Percentiles rank a stretch among this genome's conserved stretches.
Conservation (phyloP, 1,140 invertebrate genomes). For the Penaeus chinensis region DNA sequence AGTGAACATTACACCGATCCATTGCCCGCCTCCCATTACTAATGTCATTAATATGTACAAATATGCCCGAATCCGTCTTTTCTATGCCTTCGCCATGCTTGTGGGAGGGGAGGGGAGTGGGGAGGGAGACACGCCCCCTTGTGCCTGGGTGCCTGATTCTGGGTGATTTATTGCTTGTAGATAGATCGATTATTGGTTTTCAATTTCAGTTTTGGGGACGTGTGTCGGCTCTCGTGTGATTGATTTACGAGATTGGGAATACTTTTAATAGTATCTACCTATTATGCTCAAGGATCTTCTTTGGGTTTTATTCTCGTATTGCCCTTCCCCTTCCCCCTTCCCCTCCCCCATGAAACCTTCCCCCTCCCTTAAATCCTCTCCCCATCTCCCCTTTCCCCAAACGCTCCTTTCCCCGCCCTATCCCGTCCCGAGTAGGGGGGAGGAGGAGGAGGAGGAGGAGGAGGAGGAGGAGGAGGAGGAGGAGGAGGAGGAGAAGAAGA, state of each 20-base stretch:
- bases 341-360: too few relatives aligned
- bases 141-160: background rate
- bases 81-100: too few relatives aligned
- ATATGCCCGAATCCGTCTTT: background rate
- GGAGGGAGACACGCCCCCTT: too few relatives aligned
- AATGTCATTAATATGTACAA: constrained; percentile 41
- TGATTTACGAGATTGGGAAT: constrained; percentile 22
- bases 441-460: too few relatives aligned
- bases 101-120: too few relatives aligned
- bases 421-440: too few relatives aligned
- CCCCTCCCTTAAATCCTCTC: too few relatives aligned
- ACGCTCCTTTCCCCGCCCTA: too few relatives aligned
- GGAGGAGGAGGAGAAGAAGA: too few relatives aligned
- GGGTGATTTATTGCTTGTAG: background rate
- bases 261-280: background rate
- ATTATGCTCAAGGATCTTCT: background rate
- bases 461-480: too few relatives aligned
- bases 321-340: background rate
- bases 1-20: constrained; percentile 46
- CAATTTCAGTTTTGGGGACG: constrained; percentile 1
- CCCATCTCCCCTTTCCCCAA: too few relatives aligned
- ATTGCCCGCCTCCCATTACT: constrained; percentile 26
- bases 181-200: background rate
- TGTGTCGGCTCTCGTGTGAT: background rate
- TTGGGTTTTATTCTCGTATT: background rate